Conservation (phyloP, 1,140 invertebrate species). For the Batillaria attramentaria region DNA sequence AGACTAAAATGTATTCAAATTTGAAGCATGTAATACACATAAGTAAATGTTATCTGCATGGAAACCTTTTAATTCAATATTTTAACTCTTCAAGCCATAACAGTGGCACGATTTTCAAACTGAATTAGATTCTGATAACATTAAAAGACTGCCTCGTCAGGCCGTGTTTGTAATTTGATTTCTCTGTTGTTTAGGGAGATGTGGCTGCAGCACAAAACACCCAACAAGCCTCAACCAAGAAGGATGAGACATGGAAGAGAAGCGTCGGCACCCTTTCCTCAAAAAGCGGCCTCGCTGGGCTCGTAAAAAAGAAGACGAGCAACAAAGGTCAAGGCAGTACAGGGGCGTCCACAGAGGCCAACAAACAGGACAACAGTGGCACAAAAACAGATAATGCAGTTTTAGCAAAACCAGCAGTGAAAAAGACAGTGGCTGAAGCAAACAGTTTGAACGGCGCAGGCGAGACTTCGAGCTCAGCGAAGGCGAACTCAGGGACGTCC, state of each 20-base stretch:
- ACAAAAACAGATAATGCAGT: too few species aligned
- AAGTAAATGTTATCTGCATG: neutral
- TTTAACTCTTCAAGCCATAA: neutral
- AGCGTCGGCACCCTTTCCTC: constrained; percentile 50
- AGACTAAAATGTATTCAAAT: neutral
- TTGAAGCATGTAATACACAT: too few species aligned
- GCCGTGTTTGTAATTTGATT: neutral
- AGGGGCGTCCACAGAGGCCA: neutral
- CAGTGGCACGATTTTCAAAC: neutral
- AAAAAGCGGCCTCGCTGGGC: constrained; percentile 37
- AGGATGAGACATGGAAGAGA: constrained; percentile 71
- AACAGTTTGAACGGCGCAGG: neutral
- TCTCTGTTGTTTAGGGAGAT: constrained; percentile 27
- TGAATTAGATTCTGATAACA: neutral
- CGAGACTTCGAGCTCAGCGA: neutral
- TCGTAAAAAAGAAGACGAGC: constrained; percentile 47
- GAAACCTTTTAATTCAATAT: constrained; percentile 3
- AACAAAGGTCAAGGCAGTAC: neutral
- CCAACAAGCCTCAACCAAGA: constrained; percentile 41
- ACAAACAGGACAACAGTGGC: neutral
- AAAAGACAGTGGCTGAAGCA: neutral
- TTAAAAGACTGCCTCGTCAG: neutral
- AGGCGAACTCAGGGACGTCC: neutral
- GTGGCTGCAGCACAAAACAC: neutral
- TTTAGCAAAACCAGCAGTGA: too few species aligned